Percentiles rank a stretch among this genome's conserved stretches.
Evolutionary conservation across 2,888 invertebrate species (phyloP).

Genomic region (Ophioninae sp.): DNA sequence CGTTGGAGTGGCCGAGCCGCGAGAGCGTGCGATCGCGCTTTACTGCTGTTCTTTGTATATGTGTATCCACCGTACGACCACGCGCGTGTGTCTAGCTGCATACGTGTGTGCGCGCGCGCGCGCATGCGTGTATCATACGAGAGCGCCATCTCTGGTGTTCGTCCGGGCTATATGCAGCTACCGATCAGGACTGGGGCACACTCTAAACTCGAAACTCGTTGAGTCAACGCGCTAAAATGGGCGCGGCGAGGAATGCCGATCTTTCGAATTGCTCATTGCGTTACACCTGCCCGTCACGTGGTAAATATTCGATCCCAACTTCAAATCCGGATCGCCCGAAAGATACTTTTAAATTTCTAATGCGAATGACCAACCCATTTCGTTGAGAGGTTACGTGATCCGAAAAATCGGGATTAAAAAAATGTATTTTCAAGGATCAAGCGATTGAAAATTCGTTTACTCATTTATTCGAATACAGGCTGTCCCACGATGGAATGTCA

Average conservation of each 20-base stretch:
- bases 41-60: constrained; percentile 11
- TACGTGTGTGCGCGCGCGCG: not conserved
- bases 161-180: constrained; percentile 48
- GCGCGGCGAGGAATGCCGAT: constrained; percentile 79
- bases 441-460: too few species aligned
- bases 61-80: not conserved
- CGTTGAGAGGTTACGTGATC: not conserved
- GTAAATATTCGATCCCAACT: constrained; percentile 14
- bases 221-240: constrained; percentile 77
- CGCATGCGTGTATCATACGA: not conserved
- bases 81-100: not conserved
- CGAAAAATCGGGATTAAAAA: too few species aligned
- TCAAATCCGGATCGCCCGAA: constrained; percentile 18
- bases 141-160: constrained; percentile 36
- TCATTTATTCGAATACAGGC: too few species aligned
- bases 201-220: constrained; percentile 74
- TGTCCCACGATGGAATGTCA: too few species aligned
- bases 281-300: constrained; percentile 47
- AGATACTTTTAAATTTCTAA: not conserved
- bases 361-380: not conserved
- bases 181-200: constrained; percentile 64
- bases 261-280: constrained; percentile 68
- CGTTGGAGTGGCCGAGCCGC: constrained; percentile 60
- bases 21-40: constrained; percentile 56
- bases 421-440: too few species aligned